Conservation (phyloP, 2,888 invertebrate species). For the Nomada fucata region DNA sequence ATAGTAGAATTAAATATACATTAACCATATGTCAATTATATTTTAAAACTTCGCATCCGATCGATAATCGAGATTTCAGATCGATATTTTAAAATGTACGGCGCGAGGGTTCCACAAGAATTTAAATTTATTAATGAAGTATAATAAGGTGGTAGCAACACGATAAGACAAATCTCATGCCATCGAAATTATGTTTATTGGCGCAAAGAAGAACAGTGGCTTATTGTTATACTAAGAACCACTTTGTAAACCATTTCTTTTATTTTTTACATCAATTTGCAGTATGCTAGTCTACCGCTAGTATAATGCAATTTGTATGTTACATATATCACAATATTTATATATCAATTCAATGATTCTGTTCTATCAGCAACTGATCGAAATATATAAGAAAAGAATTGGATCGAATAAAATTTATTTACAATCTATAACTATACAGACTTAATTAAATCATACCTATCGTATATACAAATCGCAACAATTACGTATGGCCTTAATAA, state of each 20-base stretch:
- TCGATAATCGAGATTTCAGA: too few relatives aligned
- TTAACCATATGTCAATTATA: too few relatives aligned
- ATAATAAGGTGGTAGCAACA: too few relatives aligned
- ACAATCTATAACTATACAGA: constrained; percentile 56
- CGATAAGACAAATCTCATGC: too few relatives aligned
- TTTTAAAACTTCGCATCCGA: too few relatives aligned
- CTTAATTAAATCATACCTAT: constrained; percentile 23
- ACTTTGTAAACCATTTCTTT: constrained; percentile 27
- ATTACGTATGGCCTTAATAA: constrained; percentile 15
- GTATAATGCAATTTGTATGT: constrained; percentile 5
- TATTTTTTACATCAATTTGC: constrained; percentile 45
- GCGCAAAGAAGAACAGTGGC: background rate
- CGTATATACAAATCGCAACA: constrained; percentile 50
- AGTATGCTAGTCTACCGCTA: constrained; percentile 5
- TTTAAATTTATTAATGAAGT: too few relatives aligned
- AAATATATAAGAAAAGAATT: constrained; percentile 24
- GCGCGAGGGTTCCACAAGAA: too few relatives aligned
- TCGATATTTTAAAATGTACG: too few relatives aligned
- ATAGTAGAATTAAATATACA: too few relatives aligned
- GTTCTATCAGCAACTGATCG: constrained; percentile 9
- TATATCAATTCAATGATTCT: constrained; percentile 26
- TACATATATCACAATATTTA: constrained; percentile 42
- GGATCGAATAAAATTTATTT: constrained; percentile 60
- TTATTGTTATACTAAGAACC: background rate
- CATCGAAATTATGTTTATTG: too few relatives aligned